Evolutionary conservation across 1,140 invertebrate genomes (phyloP).

Genomic region (Lycorma delicatula): DNA sequence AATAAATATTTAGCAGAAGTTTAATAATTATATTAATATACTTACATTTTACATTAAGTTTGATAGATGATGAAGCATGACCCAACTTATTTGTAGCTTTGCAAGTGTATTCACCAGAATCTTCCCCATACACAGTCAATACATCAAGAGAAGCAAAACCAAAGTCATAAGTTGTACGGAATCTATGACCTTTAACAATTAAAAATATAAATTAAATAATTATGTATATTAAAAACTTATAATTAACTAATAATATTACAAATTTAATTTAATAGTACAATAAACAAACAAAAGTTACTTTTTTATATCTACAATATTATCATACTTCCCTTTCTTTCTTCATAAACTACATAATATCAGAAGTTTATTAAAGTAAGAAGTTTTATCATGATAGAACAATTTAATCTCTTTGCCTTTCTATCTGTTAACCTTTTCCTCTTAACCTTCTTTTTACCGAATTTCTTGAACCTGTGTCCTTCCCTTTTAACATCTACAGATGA

Average conservation of each 20-base stretch:
- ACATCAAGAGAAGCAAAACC: constrained; percentile 92
- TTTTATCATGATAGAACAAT: no score
- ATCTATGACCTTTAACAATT: constrained; percentile 60
- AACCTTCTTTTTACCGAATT: no score
- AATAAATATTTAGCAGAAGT: no score
- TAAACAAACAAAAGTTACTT: not conserved
- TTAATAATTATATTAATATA: constrained; percentile 26
- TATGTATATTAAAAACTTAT: not conserved
- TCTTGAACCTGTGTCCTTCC: no score
- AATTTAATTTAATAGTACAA: not conserved
- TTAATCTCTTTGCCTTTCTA: no score
- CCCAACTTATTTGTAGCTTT: constrained; percentile 80
- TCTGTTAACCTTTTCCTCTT: not conserved
- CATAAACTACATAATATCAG: no score
- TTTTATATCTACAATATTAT: no score
- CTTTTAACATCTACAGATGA: no score
- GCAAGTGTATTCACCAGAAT: constrained; percentile 87
- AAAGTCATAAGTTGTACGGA: constrained; percentile 88
- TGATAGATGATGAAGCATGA: constrained; percentile 68
- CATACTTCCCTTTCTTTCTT: no score
- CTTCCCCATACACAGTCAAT: constrained; percentile 84
- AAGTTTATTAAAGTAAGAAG: no score
- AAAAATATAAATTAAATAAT: not conserved
- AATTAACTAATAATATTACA: not conserved
- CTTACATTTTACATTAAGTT: constrained; percentile 73